Percentiles rank a stretch among this genome's conserved stretches.
Conservation (phyloP, 2,113 vertebrate species). For the Bostrychus sinensis region DNA sequence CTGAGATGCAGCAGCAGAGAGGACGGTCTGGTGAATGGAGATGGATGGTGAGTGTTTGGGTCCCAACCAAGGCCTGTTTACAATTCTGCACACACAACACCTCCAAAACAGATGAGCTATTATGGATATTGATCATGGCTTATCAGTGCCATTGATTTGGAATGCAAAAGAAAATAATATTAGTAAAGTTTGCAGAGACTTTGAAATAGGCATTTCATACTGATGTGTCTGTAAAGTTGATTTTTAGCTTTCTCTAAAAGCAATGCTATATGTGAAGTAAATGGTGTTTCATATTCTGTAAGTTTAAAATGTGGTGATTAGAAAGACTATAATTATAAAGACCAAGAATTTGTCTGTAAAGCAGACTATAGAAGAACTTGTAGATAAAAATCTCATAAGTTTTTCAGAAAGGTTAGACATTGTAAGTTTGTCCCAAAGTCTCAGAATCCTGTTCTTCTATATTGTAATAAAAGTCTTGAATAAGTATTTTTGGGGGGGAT, state of each 20-base stretch:
- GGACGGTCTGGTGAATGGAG: slow-evolving; percentile 48
- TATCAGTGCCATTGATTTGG: slow-evolving; percentile 49
- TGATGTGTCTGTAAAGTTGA: too few relatives aligned
- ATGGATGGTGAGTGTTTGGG: slow-evolving; percentile 54
- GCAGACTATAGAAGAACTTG: not conserved
- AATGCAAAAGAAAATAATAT: slow-evolving; percentile 47
- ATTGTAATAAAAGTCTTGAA: too few relatives aligned
- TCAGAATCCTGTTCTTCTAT: too few relatives aligned
- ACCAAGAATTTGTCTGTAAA: not conserved
- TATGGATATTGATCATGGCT: slow-evolving; percentile 70
- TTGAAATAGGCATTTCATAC: too few relatives aligned
- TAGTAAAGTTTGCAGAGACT: slow-evolving; percentile 48
- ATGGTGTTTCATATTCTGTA: too few relatives aligned
- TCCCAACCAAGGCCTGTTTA: slow-evolving; percentile 50
- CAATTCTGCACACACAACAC: slow-evolving; percentile 50
- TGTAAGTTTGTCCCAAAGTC: too few relatives aligned
- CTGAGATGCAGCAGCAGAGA: slow-evolving; percentile 39
- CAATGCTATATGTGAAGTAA: too few relatives aligned
- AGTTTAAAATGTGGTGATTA: too few relatives aligned
- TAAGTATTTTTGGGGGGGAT: too few relatives aligned
- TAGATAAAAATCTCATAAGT: not conserved
- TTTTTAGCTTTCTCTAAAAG: too few relatives aligned
- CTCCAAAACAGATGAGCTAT: slow-evolving; percentile 55
- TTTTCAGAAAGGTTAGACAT: too few relatives aligned
- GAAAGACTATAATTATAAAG: too few relatives aligned